These are phyloP conservation scores for Tragelaphus eurycerus DNA, from an alignment of 2,797 vertebrate genomes.

Conservation along the genomic window DNA sequence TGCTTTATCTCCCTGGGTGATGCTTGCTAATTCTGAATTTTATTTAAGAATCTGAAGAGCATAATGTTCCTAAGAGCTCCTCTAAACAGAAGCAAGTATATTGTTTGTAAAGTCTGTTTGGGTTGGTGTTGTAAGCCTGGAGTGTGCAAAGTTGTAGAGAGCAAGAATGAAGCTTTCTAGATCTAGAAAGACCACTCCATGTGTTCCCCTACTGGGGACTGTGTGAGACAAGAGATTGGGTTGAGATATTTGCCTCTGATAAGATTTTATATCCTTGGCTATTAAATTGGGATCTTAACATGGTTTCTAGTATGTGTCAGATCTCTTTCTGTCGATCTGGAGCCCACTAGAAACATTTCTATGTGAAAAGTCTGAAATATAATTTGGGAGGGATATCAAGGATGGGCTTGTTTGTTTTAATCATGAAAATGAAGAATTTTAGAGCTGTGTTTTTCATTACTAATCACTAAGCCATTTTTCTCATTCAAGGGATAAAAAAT, in stretches of 20 bases:
- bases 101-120: neutral
- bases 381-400: neutral
- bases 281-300: neutral
- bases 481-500: neutral
- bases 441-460: neutral
- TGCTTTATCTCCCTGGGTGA: neutral
- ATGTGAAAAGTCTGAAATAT: neutral
- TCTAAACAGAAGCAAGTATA: neutral
- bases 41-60: neutral
- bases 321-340: neutral
- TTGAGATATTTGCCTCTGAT: slow-evolving; percentile 2
- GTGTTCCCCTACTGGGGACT: neutral
- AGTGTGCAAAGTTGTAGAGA: neutral
- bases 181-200: neutral
- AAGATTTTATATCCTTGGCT: neutral
- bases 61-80: neutral
- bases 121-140: neutral
- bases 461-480: neutral
- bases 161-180: neutral
- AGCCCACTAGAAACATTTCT: neutral
- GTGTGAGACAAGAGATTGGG: neutral
- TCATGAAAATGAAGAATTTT: slow-evolving; percentile 1
- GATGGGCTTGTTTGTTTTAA: neutral
- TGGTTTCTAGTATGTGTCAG: neutral
- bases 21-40: neutral